Conservation (phyloP, 2,113 vertebrate genomes). For the Xyliphius kryptos region DNA sequence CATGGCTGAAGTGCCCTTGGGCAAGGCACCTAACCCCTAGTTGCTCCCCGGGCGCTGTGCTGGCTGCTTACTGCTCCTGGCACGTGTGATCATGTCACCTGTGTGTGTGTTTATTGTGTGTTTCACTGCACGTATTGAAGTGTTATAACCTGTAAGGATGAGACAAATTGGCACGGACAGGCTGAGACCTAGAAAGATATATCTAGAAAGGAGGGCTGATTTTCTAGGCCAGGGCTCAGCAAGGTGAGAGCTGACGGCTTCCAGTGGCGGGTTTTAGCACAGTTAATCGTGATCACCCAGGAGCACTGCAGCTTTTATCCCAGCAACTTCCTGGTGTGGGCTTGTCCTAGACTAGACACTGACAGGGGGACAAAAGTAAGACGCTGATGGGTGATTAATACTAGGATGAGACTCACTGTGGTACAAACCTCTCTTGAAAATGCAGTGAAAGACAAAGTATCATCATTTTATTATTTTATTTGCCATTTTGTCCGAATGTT, state of each 20-base stretch:
- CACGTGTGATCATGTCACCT: too few species aligned
- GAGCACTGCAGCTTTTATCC: background rate
- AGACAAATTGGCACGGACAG: too few species aligned
- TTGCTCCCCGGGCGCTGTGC: too few species aligned
- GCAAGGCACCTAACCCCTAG: too few species aligned
- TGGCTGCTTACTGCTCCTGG: too few species aligned
- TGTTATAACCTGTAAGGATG: too few species aligned
- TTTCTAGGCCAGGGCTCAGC: background rate
- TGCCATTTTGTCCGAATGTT: background rate
- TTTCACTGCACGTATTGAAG: too few species aligned
- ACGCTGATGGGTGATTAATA: slow-evolving; percentile 18
- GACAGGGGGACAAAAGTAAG: slow-evolving; percentile 7
- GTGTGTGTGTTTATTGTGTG: too few species aligned
- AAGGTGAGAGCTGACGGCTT: background rate
- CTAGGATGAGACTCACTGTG: slow-evolving; percentile 6
- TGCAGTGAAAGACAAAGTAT: background rate
- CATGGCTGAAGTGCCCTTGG: too few species aligned
- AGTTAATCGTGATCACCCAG: background rate
- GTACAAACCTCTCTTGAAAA: slow-evolving; percentile 9
- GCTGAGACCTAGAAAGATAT: background rate
- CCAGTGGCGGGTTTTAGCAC: slow-evolving; percentile 3
- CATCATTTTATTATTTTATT: background rate
- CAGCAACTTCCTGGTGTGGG: slow-evolving; percentile 6
- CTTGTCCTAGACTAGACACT: background rate
- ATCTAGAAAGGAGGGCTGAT: background rate